Evolutionary conservation across 2,113 vertebrate genomes (phyloP).

Genomic region (Gadus chalcogrammus): DNA sequence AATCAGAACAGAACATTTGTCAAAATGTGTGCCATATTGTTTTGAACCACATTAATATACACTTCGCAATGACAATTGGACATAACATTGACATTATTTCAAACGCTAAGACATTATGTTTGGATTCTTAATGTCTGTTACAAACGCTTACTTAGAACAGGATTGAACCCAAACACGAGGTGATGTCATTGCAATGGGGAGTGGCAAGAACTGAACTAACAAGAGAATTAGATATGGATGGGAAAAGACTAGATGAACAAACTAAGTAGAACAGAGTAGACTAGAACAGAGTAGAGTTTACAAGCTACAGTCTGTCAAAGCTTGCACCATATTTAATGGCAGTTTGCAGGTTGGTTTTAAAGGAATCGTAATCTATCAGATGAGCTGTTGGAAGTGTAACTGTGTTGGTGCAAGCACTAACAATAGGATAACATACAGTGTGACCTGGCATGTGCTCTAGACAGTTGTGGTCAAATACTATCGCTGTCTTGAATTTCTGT

Average conservation of each 20-base stretch:
- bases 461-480: conserved; percentile 15
- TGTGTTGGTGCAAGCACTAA: conserved; percentile 12
- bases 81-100: too few relatives aligned
- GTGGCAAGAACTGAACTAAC: too few relatives aligned
- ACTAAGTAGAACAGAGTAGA: not conserved
- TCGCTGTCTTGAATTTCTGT: conserved; percentile 3
- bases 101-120: not conserved
- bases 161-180: too few relatives aligned
- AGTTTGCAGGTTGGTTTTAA: not conserved
- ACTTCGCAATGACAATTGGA: too few relatives aligned
- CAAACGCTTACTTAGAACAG: too few relatives aligned
- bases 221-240: too few relatives aligned
- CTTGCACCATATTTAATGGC: not conserved
- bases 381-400: conserved; percentile 13
- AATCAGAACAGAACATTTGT: too few relatives aligned
- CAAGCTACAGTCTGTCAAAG: too few relatives aligned
- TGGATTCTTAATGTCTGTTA: not conserved
- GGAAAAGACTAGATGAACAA: not conserved
- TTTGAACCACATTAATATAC: too few relatives aligned
- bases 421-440: conserved; percentile 20
- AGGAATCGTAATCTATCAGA: not conserved
- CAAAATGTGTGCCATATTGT: too few relatives aligned
- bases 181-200: too few relatives aligned
- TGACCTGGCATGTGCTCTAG: not conserved
- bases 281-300: too few relatives aligned